Percentiles rank a stretch among this genome's conserved stretches.
Conservation (phyloP, 1,140 invertebrate genomes). For the Homalodisca vitripennis region DNA sequence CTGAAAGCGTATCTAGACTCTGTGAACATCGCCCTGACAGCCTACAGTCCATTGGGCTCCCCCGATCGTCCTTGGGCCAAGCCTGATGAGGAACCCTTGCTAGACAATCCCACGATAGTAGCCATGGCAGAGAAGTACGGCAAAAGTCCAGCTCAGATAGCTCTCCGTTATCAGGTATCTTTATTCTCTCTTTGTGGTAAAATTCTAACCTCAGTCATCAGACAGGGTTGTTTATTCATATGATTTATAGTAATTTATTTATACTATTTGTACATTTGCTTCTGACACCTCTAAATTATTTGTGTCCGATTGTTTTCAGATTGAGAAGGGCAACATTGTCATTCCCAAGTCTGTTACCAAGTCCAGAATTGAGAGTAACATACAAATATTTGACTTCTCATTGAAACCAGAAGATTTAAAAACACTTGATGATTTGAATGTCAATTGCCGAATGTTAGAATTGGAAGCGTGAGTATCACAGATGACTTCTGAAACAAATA, state of each 20-base stretch:
- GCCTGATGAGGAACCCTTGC: conserved; percentile 57
- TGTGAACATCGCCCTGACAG: conserved; percentile 67
- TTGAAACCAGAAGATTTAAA: conserved; percentile 56
- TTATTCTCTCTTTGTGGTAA: no score
- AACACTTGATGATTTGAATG: conserved; percentile 47
- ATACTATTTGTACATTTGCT: no score
- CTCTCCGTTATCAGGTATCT: conserved; percentile 60
- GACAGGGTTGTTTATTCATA: no score
- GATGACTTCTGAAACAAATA: no score
- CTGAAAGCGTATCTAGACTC: conserved; percentile 69
- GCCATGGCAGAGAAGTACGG: conserved; percentile 65
- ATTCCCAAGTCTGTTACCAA: conserved; percentile 69
- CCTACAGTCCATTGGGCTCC: conserved; percentile 78
- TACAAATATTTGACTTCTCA: conserved; percentile 70
- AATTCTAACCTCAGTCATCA: no score
- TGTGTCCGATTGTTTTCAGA: no score
- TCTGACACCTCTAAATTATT: no score
- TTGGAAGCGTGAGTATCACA: conserved; percentile 44
- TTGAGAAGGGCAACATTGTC: conserved; percentile 55
- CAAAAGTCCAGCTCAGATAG: conserved; percentile 69
- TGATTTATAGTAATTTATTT: no score
- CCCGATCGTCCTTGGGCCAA: conserved; percentile 56
- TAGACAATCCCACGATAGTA: conserved; percentile 63
- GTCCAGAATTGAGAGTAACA: conserved; percentile 66
- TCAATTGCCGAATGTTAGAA: conserved; percentile 42